Evolutionary conservation across 2,888 invertebrate species (phyloP), one percentile per base, ranked within the genome.

Genomic region (Lasioglossum villosulum): DNA sequence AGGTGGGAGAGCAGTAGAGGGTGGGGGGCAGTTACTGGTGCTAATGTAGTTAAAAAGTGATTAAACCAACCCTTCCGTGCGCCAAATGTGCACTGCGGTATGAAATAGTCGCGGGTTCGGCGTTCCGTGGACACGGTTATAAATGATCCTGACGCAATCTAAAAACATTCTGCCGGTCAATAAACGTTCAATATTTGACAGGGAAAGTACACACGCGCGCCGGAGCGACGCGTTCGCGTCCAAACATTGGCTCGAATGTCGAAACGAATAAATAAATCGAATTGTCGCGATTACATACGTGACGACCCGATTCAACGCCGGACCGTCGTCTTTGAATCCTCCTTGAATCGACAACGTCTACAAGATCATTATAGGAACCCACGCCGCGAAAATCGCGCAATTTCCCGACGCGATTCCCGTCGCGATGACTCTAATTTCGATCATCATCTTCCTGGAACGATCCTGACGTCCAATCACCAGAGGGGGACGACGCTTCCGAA

Each of bases 1-100:
- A 70, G 78, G 48, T 80, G 19, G 68, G 39, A 73, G 68, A 56
- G n/a, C 2, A 1, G 63, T 19, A 19, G 78, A 23, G 77, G 80
- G 48, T 80, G 23, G 68, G 39, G 75, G 70, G 82, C 83, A 89
- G 86, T 88, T 88, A 82, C 87, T 86, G 78, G 89, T 86, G 91
- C 85, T 91, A 91, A 91, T 89, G 90, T 82, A 91, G 90, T 91
- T 91, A 91, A 92, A 91, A 91, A 91, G 91, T 91, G 89, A 91
- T 91, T 91, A 92, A 87, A 83, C 86, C 84, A 89, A 92, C 91
- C 91, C 91, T 91, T 90, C 86, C 86, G 86, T 72, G 84, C 80
- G 83, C 77, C 84, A 83, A 90, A 87, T 89, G 88, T 83, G 88
- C 89, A 81, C 83, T 56, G 79, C 75, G 86, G 84, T 86, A 88